Conservation (phyloP, 2,888 invertebrate genomes). For the Mesorhabditis spiculigera region DNA sequence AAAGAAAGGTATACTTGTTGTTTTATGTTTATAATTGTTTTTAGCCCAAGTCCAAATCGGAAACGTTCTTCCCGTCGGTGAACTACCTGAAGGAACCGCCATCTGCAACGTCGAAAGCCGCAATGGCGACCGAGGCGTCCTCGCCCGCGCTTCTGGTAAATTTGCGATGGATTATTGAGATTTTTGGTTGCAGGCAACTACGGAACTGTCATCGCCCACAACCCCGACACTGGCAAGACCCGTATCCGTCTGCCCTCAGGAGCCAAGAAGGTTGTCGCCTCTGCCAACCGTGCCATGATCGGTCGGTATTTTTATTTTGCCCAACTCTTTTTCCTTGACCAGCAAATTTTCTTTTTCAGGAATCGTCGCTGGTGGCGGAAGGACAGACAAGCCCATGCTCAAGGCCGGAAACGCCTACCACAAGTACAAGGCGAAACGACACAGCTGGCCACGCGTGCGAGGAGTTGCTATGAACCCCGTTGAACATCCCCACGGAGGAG, state of each 20-base stretch:
- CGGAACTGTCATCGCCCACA: slow-evolving; percentile 97
- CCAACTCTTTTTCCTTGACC: slow-evolving; percentile 50
- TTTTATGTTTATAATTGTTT: slow-evolving; percentile 21
- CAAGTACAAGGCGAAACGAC: slow-evolving; percentile 99
- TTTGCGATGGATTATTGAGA: neutral
- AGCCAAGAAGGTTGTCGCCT: slow-evolving; percentile 95
- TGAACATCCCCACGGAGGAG: slow-evolving; percentile 99
- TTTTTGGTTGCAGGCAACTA: slow-evolving; percentile 71
- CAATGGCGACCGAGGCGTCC: slow-evolving; percentile 93
- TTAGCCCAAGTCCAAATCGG: slow-evolving; percentile 74
- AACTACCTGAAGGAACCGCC: slow-evolving; percentile 99
- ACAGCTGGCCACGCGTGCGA: slow-evolving; percentile 91
- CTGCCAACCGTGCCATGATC: slow-evolving; percentile 99
- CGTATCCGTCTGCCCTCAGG: slow-evolving; percentile 96
- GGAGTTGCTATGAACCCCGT: slow-evolving; percentile 99
- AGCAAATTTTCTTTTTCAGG: slow-evolving; percentile 61
- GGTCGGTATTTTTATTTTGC: slow-evolving; percentile 65
- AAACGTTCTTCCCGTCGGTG: slow-evolving; percentile 95
- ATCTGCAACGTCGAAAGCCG: slow-evolving; percentile 99
- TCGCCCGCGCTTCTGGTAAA: slow-evolving; percentile 84
- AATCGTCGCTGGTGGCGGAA: slow-evolving; percentile 97
- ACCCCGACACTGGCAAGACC: slow-evolving; percentile 91
- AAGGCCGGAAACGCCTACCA: slow-evolving; percentile 99
- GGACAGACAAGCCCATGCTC: slow-evolving; percentile 98
- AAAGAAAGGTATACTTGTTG: slow-evolving; percentile 74